phyloP scores from a whole-genome alignment of 2,113 vertebrate species.

The Tachysurus fulvidraco region DNA sequence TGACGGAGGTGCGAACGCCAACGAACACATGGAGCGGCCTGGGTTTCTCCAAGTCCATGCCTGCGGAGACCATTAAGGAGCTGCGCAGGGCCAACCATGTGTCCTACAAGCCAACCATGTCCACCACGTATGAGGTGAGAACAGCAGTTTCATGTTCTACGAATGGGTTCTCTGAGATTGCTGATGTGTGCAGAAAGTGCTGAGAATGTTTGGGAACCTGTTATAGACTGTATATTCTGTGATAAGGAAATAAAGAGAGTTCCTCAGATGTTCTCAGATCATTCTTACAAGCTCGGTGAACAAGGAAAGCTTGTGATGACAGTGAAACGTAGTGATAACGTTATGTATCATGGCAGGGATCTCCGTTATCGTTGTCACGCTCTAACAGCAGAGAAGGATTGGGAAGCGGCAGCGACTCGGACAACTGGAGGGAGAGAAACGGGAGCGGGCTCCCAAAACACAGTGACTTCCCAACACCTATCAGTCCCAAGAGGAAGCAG shows the following conservation, averaged over 20 bases:
- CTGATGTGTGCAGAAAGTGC: background rate
- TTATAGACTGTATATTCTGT: background rate
- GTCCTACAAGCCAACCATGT: constrained; percentile 82
- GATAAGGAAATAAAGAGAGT: background rate
- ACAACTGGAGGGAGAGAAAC: constrained; percentile 94
- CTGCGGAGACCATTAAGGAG: constrained; percentile 97
- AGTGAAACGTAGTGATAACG: background rate
- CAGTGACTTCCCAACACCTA: constrained; percentile 81
- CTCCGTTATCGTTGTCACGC: constrained; percentile 86
- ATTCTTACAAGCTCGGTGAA: background rate
- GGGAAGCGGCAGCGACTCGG: constrained; percentile 88
- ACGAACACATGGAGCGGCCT: constrained; percentile 77
- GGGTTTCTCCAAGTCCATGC: constrained; percentile 96
- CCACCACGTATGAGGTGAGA: constrained; percentile 53
- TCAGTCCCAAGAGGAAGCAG: constrained; percentile 93
- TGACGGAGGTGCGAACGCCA: constrained; percentile 95
- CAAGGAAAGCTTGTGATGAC: background rate
- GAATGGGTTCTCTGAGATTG: background rate
- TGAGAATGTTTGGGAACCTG: background rate
- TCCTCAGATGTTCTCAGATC: background rate
- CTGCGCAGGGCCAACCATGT: constrained; percentile 92
- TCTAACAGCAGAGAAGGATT: constrained; percentile 90
- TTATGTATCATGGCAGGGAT: constrained; percentile 72
- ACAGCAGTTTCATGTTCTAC: background rate
- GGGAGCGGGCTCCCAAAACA: constrained; percentile 79